Evolutionary conservation across 1,140 invertebrate species (phyloP).

Genomic region (Hyles euphorbiae): DNA sequence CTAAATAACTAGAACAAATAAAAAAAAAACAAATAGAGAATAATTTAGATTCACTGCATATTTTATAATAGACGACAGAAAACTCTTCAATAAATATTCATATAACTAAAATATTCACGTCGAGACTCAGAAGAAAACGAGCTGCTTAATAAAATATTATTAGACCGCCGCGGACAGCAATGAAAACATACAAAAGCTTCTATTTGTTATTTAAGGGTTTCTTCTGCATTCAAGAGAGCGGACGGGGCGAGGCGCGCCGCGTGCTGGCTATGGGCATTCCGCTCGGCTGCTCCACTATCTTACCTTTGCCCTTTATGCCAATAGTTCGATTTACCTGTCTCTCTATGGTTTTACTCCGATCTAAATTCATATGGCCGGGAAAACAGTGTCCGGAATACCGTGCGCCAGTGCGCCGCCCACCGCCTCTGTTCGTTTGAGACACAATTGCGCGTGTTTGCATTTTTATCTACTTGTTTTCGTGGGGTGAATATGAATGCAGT

Average conservation of each 20-base stretch:
- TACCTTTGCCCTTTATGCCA: constrained; percentile 47
- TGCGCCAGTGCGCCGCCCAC: constrained; percentile 24
- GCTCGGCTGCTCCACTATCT: constrained; percentile 24
- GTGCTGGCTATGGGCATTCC: constrained; percentile 32
- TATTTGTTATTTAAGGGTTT: constrained; percentile 16
- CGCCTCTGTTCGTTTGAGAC: constrained; percentile 54
- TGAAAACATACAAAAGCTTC: constrained; percentile 15
- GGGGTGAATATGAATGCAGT: constrained; percentile 61
- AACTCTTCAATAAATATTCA: too few species aligned
- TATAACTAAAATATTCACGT: too few species aligned
- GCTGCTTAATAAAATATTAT: too few species aligned
- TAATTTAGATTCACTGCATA: too few species aligned
- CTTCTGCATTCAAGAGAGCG: constrained; percentile 30
- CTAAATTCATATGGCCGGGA: constrained; percentile 70
- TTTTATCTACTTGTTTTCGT: constrained; percentile 71
- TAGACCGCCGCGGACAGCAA: too few species aligned
- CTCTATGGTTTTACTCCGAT: constrained; percentile 53
- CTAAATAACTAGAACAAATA: too few species aligned
- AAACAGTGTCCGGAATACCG: constrained; percentile 59
- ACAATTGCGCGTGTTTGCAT: constrained; percentile 70
- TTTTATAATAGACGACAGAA: too few species aligned
- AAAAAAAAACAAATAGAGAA: too few species aligned
- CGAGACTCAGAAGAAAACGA: too few species aligned
- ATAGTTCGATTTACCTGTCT: constrained; percentile 64
- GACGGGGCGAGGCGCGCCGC: constrained; percentile 27